A percentile compares a stretch with the other conserved stretches of the same genome.
These are phyloP conservation scores for Dusona sp. DNA, from an alignment of 2,888 invertebrate species.

Conservation along the genomic window DNA sequence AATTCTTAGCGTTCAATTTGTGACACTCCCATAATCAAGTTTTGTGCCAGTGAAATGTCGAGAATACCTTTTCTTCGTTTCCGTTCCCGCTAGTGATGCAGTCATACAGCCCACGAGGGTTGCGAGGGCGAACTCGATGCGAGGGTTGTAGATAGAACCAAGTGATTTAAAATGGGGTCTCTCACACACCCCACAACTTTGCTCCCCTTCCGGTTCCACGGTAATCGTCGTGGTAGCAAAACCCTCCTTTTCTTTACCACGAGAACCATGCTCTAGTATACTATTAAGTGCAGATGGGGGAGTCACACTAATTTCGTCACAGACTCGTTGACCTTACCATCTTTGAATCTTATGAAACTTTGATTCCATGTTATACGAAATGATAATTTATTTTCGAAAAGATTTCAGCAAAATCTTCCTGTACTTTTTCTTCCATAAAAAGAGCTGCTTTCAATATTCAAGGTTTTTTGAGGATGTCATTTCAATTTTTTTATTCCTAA, in stretches of 20 bases:
- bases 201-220: conserved; percentile 66
- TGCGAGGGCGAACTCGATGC: conserved; percentile 30
- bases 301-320: background rate
- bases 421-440: background rate
- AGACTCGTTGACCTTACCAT: conserved; percentile 15
- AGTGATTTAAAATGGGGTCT: conserved; percentile 66
- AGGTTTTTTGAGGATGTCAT: background rate
- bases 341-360: conserved; percentile 11
- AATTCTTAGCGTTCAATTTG: conserved; percentile 4
- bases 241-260: conserved; percentile 60
- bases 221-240: conserved; percentile 66
- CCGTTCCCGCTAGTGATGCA: conserved; percentile 22
- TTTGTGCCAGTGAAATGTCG: background rate
- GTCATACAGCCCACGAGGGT: conserved; percentile 26
- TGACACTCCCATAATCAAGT: conserved; percentile 56
- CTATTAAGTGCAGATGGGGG: conserved; percentile 28
- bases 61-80: conserved; percentile 18
- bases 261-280: conserved; percentile 58
- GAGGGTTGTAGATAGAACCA: conserved; percentile 49
- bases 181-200: conserved; percentile 40
- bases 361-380: background rate
- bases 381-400: background rate
- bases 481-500: too few relatives aligned
- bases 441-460: background rate
- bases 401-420: background rate